Evolutionary conservation across 2,113 vertebrate species (phyloP).

Genomic region (Megatriorchis doriae): DNA sequence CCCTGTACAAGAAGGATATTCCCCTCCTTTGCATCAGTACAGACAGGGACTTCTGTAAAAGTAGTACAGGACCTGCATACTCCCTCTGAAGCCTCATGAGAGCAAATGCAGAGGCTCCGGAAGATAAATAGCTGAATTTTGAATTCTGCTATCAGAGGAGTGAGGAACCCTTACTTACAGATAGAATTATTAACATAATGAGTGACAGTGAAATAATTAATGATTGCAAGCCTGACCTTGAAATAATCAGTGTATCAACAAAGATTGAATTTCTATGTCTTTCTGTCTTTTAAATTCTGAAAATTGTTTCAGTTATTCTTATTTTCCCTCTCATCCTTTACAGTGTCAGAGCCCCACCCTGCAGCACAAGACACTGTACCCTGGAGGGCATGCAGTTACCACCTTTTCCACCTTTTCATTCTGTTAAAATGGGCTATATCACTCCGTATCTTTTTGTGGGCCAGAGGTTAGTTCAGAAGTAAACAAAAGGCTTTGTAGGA

Average conservation of each 20-base stretch:
- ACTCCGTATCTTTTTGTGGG: neutral
- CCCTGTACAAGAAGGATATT: neutral
- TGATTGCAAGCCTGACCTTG: neutral
- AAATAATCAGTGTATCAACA: neutral
- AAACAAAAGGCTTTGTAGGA: neutral
- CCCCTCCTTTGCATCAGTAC: neutral
- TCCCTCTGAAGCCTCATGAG: too few species aligned
- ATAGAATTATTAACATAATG: fast-evolving
- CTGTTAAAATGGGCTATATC: neutral
- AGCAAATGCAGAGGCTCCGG: neutral
- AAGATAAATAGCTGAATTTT: neutral
- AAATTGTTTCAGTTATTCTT: neutral
- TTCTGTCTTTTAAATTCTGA: neutral
- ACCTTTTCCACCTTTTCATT: neutral
- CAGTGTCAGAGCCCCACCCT: neutral
- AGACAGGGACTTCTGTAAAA: neutral
- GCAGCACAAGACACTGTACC: neutral
- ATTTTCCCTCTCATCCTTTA: neutral
- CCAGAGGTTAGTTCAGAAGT: neutral
- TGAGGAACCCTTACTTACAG: neutral
- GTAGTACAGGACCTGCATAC: neutral
- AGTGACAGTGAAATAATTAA: neutral
- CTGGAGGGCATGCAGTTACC: neutral
- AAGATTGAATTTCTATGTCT: neutral
- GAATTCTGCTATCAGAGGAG: neutral